These are phyloP conservation scores for Geodia barretti DNA, from an alignment of 37 sponge, comb jelly and placozoan genomes.

Conservation along the genomic window DNA sequence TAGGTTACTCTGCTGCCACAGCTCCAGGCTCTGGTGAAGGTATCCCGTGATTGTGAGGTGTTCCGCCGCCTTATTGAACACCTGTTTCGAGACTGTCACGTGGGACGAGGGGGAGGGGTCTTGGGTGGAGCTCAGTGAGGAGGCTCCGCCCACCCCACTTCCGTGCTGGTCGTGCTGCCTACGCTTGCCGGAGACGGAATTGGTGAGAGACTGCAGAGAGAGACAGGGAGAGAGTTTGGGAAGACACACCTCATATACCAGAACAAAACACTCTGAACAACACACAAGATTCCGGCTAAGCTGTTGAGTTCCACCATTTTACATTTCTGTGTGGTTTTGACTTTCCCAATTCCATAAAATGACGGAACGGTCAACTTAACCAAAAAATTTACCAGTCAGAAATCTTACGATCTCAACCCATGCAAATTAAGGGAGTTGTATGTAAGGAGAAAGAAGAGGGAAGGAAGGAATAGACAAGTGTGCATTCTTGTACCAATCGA, in stretches of 20 bases:
- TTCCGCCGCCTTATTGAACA: conserved; percentile 45
- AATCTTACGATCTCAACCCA: too few species aligned
- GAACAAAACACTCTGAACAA: too few species aligned
- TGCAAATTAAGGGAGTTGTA: too few species aligned
- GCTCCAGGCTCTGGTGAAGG: conserved; percentile 46
- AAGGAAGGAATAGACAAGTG: too few species aligned
- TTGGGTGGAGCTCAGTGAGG: neutral
- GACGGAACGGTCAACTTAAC: too few species aligned
- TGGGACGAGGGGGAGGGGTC: conserved; percentile 36
- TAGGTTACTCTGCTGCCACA: conserved; percentile 40
- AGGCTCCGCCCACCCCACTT: conserved; percentile 28
- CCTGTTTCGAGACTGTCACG: conserved; percentile 36
- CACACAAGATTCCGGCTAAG: too few species aligned
- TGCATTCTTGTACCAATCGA: too few species aligned
- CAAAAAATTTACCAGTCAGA: too few species aligned
- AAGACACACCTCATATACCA: neutral
- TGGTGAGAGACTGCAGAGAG: conserved; percentile 43
- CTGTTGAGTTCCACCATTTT: too few species aligned
- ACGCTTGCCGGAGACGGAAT: conserved; percentile 73
- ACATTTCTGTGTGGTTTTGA: too few species aligned
- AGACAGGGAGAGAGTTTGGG: neutral
- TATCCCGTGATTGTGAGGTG: conserved; percentile 51
- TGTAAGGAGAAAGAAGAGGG: too few species aligned
- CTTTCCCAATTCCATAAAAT: too few species aligned
- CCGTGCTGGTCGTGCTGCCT: conserved; percentile 55